Evolutionary conservation across 2,797 vertebrate genomes (phyloP).

Genomic region (Crocidura indochinensis): DNA sequence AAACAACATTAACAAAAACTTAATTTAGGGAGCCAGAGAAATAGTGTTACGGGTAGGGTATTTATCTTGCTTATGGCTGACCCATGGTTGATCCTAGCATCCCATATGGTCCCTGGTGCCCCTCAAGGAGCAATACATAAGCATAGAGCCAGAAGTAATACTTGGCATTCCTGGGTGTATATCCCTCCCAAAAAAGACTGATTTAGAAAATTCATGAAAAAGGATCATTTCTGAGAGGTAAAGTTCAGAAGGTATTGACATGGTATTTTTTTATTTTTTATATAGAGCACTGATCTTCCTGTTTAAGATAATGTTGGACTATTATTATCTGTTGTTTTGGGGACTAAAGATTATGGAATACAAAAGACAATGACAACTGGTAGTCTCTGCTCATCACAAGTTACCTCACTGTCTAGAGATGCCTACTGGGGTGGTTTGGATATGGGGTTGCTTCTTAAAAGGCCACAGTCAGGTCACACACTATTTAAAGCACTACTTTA

Average conservation of each 20-base stretch:
- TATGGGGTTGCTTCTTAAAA: conserved; percentile 61
- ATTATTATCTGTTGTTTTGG: neutral
- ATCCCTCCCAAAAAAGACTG: too few relatives aligned
- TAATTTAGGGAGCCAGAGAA: too few relatives aligned
- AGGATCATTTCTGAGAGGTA: neutral
- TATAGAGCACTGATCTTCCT: neutral
- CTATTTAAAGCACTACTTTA: conserved; percentile 83
- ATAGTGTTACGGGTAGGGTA: too few relatives aligned
- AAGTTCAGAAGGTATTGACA: neutral
- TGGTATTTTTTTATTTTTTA: conserved; percentile 26
- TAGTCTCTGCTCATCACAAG: conserved; percentile 3
- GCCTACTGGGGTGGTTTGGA: neutral
- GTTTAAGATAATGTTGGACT: neutral
- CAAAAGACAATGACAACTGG: too few relatives aligned
- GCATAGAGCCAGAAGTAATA: too few relatives aligned
- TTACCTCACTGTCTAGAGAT: conserved; percentile 4
- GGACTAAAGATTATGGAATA: neutral
- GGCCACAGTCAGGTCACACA: conserved; percentile 83
- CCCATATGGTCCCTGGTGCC: too few relatives aligned
- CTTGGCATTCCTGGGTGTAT: too few relatives aligned
- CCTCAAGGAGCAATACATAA: too few relatives aligned
- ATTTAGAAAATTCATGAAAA: neutral
- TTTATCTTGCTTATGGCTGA: too few relatives aligned
- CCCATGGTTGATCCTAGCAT: too few relatives aligned
- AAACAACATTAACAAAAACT: neutral